Evolutionary conservation across 1,140 invertebrate genomes (phyloP).

Genomic region (Drosophila pseudoananassae): DNA sequence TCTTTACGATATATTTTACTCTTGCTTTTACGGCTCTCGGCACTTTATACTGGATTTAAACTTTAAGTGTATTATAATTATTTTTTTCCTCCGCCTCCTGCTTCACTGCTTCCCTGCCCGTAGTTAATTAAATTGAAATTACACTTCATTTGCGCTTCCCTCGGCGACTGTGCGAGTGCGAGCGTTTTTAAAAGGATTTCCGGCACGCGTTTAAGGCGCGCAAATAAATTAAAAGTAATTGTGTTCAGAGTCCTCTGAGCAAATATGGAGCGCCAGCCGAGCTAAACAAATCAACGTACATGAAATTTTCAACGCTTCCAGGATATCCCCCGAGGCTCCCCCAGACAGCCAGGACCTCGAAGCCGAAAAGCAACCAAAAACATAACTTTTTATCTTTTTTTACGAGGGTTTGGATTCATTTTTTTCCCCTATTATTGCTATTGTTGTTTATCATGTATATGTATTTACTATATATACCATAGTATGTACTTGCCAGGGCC

Average conservation of each 20-base stretch:
- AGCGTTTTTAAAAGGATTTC: slow-evolving; percentile 41
- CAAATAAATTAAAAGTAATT: slow-evolving; percentile 74
- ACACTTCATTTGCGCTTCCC: slow-evolving; percentile 27
- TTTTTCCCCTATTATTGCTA: slow-evolving; percentile 33
- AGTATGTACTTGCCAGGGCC: slow-evolving; percentile 33
- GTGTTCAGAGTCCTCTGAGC: slow-evolving; percentile 17
- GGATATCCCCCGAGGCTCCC: slow-evolving; percentile 17
- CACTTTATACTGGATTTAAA: slow-evolving; percentile 7
- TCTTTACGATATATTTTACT: slow-evolving; percentile 21
- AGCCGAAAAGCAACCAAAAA: slow-evolving; percentile 31
- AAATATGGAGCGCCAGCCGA: slow-evolving; percentile 45
- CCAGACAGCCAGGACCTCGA: slow-evolving; percentile 27
- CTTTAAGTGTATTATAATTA: slow-evolving; percentile 39
- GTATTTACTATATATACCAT: slow-evolving; percentile 27
- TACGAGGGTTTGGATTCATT: slow-evolving; percentile 40
- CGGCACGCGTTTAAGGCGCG: slow-evolving; percentile 24
- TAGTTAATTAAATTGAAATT: slow-evolving; percentile 72
- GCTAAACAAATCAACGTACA: slow-evolving; percentile 70
- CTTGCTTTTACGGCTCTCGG: slow-evolving; percentile 7
- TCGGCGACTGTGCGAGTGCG: slow-evolving; percentile 10
- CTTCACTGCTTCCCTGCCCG: background rate
- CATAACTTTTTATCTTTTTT: slow-evolving; percentile 75
- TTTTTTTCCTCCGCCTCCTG: background rate
- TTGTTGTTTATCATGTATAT: slow-evolving; percentile 50
- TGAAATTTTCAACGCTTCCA: slow-evolving; percentile 59